Evolutionary conservation across 2,888 invertebrate species (phyloP).

Genomic region (Lasioglossum calceatum): DNA sequence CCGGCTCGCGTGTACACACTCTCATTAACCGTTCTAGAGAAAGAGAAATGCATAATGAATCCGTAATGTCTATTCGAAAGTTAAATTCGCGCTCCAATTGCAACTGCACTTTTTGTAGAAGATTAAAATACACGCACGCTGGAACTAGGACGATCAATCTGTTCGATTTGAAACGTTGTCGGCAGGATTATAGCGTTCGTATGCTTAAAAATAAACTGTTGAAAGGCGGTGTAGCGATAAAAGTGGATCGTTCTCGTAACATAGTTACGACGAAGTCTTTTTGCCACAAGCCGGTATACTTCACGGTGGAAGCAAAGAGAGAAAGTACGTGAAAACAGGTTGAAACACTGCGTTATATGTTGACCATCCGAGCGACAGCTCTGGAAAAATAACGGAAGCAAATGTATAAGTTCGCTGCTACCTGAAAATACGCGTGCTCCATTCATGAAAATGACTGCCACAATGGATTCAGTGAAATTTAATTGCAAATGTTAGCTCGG

Average conservation of each 20-base stretch:
- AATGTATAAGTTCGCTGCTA: background rate
- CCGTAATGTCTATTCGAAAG: background rate
- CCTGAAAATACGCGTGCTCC: background rate
- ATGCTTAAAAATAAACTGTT: background rate
- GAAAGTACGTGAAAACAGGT: constrained; percentile 63
- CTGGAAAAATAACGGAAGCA: constrained; percentile 20
- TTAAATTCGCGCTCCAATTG: constrained; percentile 4
- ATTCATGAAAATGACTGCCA: background rate
- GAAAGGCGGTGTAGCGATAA: constrained; percentile 12
- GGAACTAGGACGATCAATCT: background rate
- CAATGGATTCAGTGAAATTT: background rate
- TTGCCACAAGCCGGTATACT: constrained; percentile 22
- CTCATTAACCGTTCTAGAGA: background rate
- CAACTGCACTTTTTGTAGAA: background rate
- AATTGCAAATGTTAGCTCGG: background rate
- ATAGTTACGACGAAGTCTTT: constrained; percentile 39
- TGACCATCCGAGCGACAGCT: background rate
- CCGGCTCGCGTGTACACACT: background rate
- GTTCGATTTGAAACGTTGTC: background rate
- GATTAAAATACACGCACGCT: background rate
- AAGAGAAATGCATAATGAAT: constrained; percentile 7
- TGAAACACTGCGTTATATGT: constrained; percentile 30
- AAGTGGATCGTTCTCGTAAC: constrained; percentile 43
- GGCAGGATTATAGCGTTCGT: background rate
- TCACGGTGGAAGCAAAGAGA: constrained; percentile 41